phyloP scores from a whole-genome alignment of 2,797 vertebrate species.

The Schizothorax lantsangensis region DNA sequence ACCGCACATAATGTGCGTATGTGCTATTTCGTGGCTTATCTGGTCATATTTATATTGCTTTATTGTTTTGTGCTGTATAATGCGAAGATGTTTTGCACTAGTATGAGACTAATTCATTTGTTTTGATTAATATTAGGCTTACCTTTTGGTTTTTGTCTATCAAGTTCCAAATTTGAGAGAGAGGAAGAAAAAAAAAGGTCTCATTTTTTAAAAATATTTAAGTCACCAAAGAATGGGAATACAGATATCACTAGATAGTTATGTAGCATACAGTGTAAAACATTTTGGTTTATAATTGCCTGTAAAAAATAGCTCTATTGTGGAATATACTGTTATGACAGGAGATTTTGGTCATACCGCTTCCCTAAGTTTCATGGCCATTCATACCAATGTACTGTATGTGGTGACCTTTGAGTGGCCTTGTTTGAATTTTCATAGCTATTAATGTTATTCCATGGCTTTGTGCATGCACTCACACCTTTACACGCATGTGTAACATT shows the following conservation, averaged over 20 bases:
- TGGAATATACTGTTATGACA: not conserved
- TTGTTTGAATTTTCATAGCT: not conserved
- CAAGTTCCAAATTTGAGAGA: not conserved
- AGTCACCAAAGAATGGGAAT: not conserved
- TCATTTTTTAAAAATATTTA: not conserved
- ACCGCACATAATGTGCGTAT: not conserved
- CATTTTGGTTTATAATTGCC: not conserved
- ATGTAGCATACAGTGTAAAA: not conserved
- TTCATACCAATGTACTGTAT: not conserved
- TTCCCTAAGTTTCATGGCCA: not conserved
- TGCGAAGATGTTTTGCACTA: not conserved
- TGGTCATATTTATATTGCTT: not conserved
- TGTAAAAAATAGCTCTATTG: not conserved
- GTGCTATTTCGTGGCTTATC: no score
- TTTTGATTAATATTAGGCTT: not conserved
- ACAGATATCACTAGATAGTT: not conserved
- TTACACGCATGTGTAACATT: slow-evolving; percentile 47
- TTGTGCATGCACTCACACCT: slow-evolving; percentile 25
- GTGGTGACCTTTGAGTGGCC: not conserved
- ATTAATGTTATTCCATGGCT: not conserved
- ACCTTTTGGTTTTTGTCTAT: not conserved
- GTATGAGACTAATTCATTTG: not conserved
- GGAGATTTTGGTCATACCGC: not conserved
- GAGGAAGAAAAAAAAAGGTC: no score
- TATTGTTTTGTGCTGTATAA: not conserved